A percentile compares a stretch with the other conserved stretches of the same genome.
These are phyloP conservation scores for Karalla daura DNA, from an alignment of 2,797 vertebrate genomes.

Conservation along the genomic window DNA sequence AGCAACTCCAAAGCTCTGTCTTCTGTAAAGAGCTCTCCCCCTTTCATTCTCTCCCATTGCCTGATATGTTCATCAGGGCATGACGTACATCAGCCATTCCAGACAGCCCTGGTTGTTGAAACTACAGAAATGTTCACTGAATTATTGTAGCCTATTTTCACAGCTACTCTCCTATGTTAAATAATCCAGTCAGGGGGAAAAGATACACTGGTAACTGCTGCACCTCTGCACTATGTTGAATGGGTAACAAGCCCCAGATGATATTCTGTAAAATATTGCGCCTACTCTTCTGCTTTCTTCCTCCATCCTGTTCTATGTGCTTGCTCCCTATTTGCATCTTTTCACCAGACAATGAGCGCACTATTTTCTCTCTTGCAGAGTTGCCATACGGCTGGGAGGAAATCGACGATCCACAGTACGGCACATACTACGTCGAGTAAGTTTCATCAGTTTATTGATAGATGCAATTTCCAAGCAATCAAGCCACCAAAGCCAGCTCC, in stretches of 20 bases:
- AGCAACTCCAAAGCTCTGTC: conserved; percentile 68
- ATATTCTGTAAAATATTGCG: conserved; percentile 13
- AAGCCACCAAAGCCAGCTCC: background rate
- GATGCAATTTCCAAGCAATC: conserved; percentile 24
- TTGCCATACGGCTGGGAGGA: conserved; percentile 97
- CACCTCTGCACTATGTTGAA: conserved; percentile 7
- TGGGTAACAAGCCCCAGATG: conserved; percentile 22
- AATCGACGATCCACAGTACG: conserved; percentile 95
- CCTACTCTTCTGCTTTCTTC: conserved; percentile 3
- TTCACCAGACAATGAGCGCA: conserved; percentile 9
- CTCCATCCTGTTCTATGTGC: conserved; percentile 17
- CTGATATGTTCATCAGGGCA: conserved; percentile 63
- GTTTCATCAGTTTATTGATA: conserved; percentile 68
- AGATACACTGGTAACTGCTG: conserved; percentile 25
- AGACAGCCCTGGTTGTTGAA: conserved; percentile 47
- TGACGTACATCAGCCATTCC: conserved; percentile 54
- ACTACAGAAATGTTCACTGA: conserved; percentile 46
- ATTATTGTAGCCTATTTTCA: conserved; percentile 51
- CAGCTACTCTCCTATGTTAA: conserved; percentile 45
- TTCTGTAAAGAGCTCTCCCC: conserved; percentile 62
- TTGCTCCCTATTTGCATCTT: conserved; percentile 31
- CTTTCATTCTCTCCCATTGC: conserved; percentile 28
- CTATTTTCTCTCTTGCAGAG: conserved; percentile 81
- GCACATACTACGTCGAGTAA: conserved; percentile 96
- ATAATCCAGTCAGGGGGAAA: conserved; percentile 6